Evolutionary conservation across 1,140 invertebrate species (phyloP).

Genomic region (Papilio machaon): DNA sequence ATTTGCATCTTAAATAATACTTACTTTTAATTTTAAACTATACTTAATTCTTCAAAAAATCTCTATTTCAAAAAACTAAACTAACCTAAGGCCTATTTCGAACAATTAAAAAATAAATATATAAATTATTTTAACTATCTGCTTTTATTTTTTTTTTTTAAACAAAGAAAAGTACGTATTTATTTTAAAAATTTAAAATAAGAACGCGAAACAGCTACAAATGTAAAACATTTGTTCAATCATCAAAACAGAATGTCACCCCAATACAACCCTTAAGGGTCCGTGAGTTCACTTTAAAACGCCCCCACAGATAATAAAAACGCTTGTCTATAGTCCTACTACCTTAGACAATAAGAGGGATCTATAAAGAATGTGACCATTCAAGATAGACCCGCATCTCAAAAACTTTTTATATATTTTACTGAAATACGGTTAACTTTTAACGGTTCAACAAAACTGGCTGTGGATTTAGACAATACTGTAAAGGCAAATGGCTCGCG

Average conservation of each 20-base stretch:
- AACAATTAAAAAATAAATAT: too few relatives aligned
- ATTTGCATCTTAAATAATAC: too few relatives aligned
- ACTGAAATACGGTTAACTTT: background rate
- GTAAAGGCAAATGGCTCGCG: slow-evolving; percentile 65
- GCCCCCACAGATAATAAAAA: slow-evolving; percentile 79
- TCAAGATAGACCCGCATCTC: slow-evolving; percentile 41
- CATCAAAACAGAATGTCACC: slow-evolving; percentile 48
- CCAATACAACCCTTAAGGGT: slow-evolving; percentile 71
- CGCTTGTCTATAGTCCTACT: slow-evolving; percentile 63
- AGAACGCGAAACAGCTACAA: slow-evolving; percentile 37
- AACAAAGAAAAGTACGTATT: background rate
- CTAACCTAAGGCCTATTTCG: too few relatives aligned
- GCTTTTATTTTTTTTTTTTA: too few relatives aligned
- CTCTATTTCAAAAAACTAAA: too few relatives aligned
- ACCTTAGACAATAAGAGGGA: slow-evolving; percentile 73
- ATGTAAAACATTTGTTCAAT: slow-evolving; percentile 40
- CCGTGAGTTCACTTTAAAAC: slow-evolving; percentile 65
- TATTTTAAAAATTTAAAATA: slow-evolving; percentile 12
- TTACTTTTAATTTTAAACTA: too few relatives aligned
- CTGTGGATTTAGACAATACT: slow-evolving; percentile 57
- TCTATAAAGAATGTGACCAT: slow-evolving; percentile 58
- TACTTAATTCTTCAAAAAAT: too few relatives aligned
- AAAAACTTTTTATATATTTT: slow-evolving; percentile 20
- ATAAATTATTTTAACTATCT: too few relatives aligned
- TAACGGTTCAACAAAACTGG: slow-evolving; percentile 39